Percentiles rank a stretch among this genome's conserved stretches.
Conservation (phyloP, 2,113 vertebrate species). For the Oxyura jamaicensis region DNA sequence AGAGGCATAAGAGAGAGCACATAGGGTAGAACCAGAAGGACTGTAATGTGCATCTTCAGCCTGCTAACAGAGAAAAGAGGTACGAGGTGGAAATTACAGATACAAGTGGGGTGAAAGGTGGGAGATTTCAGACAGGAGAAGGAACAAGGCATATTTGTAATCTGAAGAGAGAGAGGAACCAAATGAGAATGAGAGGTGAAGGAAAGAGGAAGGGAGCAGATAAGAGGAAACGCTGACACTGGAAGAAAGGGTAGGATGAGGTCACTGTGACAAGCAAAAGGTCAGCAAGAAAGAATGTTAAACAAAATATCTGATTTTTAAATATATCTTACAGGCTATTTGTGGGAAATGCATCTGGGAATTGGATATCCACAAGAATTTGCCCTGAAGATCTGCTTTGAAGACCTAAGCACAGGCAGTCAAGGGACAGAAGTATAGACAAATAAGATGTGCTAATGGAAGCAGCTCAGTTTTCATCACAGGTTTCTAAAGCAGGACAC, state of each 20-base stretch:
- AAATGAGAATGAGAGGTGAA: conserved; percentile 16
- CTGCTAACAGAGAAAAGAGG: not conserved
- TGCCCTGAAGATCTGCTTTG: conserved; percentile 61
- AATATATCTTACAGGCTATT: conserved; percentile 53
- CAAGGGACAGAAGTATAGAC: not conserved
- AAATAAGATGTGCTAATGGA: conserved; percentile 6
- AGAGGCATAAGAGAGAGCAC: not conserved
- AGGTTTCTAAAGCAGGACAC: not conserved
- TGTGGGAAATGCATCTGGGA: conserved; percentile 48
- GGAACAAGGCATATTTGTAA: not conserved
- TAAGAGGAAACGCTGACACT: not conserved
- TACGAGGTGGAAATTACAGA: not conserved
- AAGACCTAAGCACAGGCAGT: conserved; percentile 40
- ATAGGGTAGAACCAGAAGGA: not conserved
- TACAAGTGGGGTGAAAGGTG: not conserved
- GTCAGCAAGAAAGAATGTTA: conserved; percentile 53
- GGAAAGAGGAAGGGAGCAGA: conserved; percentile 7
- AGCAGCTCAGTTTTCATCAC: conserved; percentile 10
- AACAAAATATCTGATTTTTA: conserved; percentile 60
- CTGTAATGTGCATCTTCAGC: not conserved
- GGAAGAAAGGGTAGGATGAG: conserved; percentile 13
- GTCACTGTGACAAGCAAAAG: not conserved
- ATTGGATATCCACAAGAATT: conserved; percentile 64
- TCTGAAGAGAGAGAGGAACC: not conserved
- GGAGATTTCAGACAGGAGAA: not conserved